phyloP scores from a whole-genome alignment of 2,888 invertebrate species.

The Drosophila melanocephala region DNA sequence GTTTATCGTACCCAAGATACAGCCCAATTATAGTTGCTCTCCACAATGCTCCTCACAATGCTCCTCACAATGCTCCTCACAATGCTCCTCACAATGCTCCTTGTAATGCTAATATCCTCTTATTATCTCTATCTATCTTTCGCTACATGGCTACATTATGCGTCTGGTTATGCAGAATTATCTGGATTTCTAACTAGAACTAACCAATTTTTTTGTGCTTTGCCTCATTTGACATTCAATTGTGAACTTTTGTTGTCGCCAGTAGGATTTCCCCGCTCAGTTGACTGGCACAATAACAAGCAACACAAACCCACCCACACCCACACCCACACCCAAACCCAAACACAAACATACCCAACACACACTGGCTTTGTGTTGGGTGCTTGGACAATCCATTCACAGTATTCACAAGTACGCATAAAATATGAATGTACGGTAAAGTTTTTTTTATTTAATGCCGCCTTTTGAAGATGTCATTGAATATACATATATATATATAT shows the following conservation, averaged over 20 bases:
- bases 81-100: too few relatives aligned
- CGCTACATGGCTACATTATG: not conserved
- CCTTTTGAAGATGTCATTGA: slow-evolving; percentile 3
- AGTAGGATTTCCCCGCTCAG: slow-evolving; percentile 30
- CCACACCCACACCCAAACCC: too few relatives aligned
- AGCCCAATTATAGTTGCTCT: not conserved
- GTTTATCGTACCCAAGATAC: not conserved
- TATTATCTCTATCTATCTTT: too few relatives aligned
- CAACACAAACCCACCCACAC: not conserved
- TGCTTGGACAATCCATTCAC: not conserved
- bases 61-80: not conserved
- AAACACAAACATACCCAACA: not conserved
- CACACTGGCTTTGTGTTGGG: not conserved
- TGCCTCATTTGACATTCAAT: slow-evolving; percentile 39
- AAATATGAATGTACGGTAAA: not conserved
- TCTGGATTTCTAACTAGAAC: slow-evolving; percentile 11
- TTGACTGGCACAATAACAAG: slow-evolving; percentile 7
- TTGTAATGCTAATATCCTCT: not conserved
- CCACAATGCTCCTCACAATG: not conserved
- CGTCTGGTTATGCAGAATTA: slow-evolving; percentile 19
- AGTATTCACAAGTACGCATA: not conserved
- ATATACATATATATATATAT: not conserved
- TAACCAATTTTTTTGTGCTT: slow-evolving; percentile 6
- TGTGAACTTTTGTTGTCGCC: slow-evolving; percentile 38
- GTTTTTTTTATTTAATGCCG: slow-evolving; percentile 1